Evolutionary conservation across 2,113 vertebrate genomes (phyloP).

Genomic region (Amblyopsis rosae): DNA sequence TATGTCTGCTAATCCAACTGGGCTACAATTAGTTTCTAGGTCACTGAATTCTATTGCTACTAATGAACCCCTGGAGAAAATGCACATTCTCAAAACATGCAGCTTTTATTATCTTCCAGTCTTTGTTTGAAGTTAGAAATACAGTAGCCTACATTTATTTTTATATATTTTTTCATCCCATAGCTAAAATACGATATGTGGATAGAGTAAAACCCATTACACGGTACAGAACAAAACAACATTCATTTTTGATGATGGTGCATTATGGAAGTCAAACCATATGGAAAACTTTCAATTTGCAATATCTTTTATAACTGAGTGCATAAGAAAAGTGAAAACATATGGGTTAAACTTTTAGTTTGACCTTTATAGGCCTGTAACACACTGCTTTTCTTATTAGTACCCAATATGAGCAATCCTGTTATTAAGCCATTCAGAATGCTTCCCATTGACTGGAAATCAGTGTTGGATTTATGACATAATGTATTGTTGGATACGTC

Average conservation of each 20-base stretch:
- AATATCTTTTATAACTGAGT: no score
- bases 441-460: no score
- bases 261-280: not conserved
- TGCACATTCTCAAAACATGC: conserved; percentile 54
- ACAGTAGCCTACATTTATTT: conserved; percentile 23
- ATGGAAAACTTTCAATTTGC: not conserved
- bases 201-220: not conserved
- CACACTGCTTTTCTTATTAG: no score
- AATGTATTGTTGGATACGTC: no score
- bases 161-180: conserved; percentile 30
- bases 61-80: conserved; percentile 74
- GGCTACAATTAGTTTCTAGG: conserved; percentile 74
- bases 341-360: no score
- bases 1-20: conserved; percentile 68
- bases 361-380: no score
- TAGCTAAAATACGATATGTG: conserved; percentile 24
- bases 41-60: conserved; percentile 76
- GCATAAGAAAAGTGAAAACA: no score
- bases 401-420: no score
- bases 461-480: no score
- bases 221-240: not conserved
- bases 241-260: conserved; percentile 1
- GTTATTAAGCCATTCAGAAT: no score
- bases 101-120: conserved; percentile 33
- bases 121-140: conserved; percentile 58